Percentiles rank a stretch among this genome's conserved stretches.
These are phyloP conservation scores for Tetheella fluctuosa DNA, from an alignment of 2,888 invertebrate species.

Conservation along the genomic window DNA sequence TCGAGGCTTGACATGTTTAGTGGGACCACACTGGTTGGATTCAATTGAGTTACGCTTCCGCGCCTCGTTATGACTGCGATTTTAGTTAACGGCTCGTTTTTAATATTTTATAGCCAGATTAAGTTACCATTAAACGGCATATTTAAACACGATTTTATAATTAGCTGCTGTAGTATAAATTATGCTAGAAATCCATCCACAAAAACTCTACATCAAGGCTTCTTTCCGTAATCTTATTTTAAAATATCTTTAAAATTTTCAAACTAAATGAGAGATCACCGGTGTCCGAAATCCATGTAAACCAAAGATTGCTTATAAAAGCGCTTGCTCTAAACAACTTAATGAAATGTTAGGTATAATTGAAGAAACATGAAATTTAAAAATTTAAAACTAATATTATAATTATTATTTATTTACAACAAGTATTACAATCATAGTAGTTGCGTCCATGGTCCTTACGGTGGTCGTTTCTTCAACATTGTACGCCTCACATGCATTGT, in stretches of 20 bases:
- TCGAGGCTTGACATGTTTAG: constrained; percentile 51
- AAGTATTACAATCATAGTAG: too few species aligned
- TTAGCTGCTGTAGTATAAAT: neutral
- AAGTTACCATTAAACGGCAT: constrained; percentile 7
- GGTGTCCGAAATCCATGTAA: too few species aligned
- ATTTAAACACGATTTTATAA: constrained; percentile 1
- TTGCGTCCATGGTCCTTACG: constrained; percentile 14
- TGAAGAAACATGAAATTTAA: neutral
- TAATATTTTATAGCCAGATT: constrained; percentile 8
- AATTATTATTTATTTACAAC: too few species aligned
- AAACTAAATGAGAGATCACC: too few species aligned
- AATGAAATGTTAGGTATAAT: too few species aligned
- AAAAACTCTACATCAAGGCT: too few species aligned
- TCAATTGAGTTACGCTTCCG: constrained; percentile 7
- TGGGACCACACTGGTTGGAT: constrained; percentile 60
- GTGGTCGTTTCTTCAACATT: constrained; percentile 14
- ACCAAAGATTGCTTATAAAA: too few species aligned
- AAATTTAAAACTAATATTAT: neutral
- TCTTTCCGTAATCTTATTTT: too few species aligned
- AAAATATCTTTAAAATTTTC: too few species aligned
- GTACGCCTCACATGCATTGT: constrained; percentile 47
- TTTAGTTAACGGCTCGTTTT: constrained; percentile 19
- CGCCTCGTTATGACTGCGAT: constrained; percentile 7
- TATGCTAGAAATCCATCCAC: too few species aligned
- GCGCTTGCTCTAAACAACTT: too few species aligned